phyloP scores from a whole-genome alignment of 2,113 vertebrate species.

The Mus pahari region DNA sequence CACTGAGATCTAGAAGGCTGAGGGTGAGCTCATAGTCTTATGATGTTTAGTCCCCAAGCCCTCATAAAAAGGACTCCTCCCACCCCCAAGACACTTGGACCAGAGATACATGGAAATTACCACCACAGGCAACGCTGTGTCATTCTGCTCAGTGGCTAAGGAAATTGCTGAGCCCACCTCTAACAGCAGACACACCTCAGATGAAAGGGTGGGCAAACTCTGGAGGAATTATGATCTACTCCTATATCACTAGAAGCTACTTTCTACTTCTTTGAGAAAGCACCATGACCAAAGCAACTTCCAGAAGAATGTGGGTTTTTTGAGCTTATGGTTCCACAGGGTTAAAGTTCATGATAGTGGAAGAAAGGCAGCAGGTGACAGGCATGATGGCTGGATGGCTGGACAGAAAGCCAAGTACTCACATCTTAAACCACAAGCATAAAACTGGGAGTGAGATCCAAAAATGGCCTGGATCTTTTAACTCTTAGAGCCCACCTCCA shows the following conservation, averaged over 20 bases:
- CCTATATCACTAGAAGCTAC: background rate
- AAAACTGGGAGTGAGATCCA: background rate
- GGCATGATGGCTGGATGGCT: background rate
- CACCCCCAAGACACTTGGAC: background rate
- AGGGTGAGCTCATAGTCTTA: background rate
- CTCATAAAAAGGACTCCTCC: background rate
- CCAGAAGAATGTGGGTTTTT: background rate
- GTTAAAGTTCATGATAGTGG: background rate
- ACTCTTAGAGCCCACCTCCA: background rate
- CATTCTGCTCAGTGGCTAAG: background rate
- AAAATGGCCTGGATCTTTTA: background rate
- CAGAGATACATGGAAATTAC: background rate
- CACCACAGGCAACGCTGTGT: background rate
- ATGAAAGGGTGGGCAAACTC: background rate
- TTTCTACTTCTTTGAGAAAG: background rate
- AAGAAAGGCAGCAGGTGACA: background rate
- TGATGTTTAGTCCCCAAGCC: background rate
- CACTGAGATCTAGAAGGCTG: background rate
- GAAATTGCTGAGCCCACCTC: background rate
- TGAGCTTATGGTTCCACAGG: background rate
- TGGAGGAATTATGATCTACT: background rate
- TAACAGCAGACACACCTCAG: background rate
- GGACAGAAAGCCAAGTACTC: background rate
- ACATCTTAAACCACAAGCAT: background rate
- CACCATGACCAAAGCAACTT: background rate